Percentiles rank a stretch among this genome's conserved stretches.
These are phyloP conservation scores for Podabrus alpinus DNA, from an alignment of 2,888 invertebrate species.

Conservation along the genomic window DNA sequence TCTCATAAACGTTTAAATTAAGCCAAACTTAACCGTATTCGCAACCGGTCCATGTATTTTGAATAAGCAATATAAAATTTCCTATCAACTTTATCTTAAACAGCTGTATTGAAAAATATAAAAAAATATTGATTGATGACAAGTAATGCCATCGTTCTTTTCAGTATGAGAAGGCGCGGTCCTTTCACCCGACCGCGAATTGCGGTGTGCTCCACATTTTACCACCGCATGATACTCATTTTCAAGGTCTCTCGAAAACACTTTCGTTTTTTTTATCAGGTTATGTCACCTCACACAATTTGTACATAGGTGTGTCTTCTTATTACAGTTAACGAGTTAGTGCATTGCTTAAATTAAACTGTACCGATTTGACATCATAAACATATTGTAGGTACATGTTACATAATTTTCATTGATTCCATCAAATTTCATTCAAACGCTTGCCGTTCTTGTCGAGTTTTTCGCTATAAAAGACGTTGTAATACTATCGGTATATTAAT, in stretches of 20 bases:
- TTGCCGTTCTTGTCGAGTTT: not conserved
- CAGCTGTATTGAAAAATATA: not conserved
- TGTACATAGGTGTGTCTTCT: constrained; percentile 21
- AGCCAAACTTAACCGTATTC: not conserved
- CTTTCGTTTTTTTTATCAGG: constrained; percentile 32
- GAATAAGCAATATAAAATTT: not conserved
- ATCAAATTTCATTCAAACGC: not conserved
- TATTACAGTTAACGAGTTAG: constrained; percentile 8
- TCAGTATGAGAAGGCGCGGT: constrained; percentile 27
- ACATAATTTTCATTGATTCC: not conserved
- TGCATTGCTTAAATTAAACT: not conserved
- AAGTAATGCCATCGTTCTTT: not conserved
- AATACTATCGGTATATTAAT: not conserved
- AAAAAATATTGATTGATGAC: not conserved
- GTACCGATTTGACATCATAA: not conserved
- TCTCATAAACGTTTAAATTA: too few relatives aligned
- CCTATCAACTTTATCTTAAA: not conserved
- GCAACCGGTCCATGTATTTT: not conserved
- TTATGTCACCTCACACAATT: constrained; percentile 15
- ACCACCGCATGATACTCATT: constrained; percentile 14
- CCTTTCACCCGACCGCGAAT: constrained; percentile 38
- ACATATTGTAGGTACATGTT: not conserved
- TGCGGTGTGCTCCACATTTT: constrained; percentile 30
- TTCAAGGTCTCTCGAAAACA: constrained; percentile 26
- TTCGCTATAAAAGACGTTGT: not conserved